Conservation (phyloP, 2,888 invertebrate species). For the Leucania comma region DNA sequence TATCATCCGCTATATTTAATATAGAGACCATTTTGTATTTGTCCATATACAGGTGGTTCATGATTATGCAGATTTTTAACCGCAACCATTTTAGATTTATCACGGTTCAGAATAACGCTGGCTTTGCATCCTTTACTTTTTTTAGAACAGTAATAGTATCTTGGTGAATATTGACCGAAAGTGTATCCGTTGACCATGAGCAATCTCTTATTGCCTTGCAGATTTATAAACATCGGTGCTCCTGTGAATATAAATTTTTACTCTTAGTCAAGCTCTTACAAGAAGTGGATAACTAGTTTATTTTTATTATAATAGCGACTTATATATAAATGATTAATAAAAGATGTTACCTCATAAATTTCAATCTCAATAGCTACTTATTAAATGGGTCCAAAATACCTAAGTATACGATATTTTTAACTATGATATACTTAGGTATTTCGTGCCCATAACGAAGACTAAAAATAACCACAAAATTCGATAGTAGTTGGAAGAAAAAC, state of each 20-base stretch:
- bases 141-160: constrained; percentile 54
- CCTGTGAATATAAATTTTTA: constrained; percentile 25
- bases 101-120: constrained; percentile 28
- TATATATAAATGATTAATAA: too few species aligned
- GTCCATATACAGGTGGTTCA: constrained; percentile 26
- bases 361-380: too few species aligned
- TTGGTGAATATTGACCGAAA: constrained; percentile 34
- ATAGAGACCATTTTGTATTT: constrained; percentile 6
- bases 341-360: neutral
- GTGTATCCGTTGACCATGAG: constrained; percentile 53
- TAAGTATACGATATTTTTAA: too few species aligned
- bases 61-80: constrained; percentile 40
- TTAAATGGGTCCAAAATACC: too few species aligned
- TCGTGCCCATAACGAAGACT: too few species aligned
- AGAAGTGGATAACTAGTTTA: too few species aligned
- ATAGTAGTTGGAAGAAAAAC: too few species aligned
- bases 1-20: constrained; percentile 17
- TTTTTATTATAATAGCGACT: too few species aligned
- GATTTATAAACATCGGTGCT: constrained; percentile 28
- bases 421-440: too few species aligned
- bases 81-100: constrained; percentile 10
- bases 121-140: constrained; percentile 42
- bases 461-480: too few species aligned
- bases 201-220: constrained; percentile 26
- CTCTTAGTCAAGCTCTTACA: neutral